Base-by-base conservation (phyloP, 2,888 invertebrate genomes). In the Ichneumoninae sp. region DNA sequence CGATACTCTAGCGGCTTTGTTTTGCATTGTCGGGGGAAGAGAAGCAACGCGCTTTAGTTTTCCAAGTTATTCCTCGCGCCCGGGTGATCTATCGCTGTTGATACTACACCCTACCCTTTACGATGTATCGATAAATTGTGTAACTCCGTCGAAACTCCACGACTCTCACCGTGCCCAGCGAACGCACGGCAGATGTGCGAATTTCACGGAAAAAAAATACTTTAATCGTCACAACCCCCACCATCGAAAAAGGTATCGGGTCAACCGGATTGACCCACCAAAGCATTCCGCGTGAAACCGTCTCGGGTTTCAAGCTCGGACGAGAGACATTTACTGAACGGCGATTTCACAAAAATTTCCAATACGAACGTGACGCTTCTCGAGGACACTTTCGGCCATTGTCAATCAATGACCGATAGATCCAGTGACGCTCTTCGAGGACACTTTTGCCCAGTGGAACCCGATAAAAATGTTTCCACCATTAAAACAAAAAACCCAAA, bases 21-120 rank as follows among this genome's bases (percentile, higher is more conserved):
- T 83, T 83, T 73, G 77, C 83, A 78, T 83, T 78, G 77, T 78
- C 57, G 68, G 77, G 52, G 60, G 77, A 63, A 63, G 47, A 63
- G 73, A 73, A 71, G 78, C 73, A 83, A 22, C 83, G 68, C 73
- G 68, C 50, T 68, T 52, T 16, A 47, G n/a, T 40, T 78, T 78
- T 68, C 54, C 73, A 78, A 83, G 83, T 83, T 83, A 83, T 83
- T 78, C 78, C 77, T 73, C 68, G 83, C 47, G 40, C 83, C 63
- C 60, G 73, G 65, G 78, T 83, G 83, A 83, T 83, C 73, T 83
- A 83, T 83, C 60, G 78, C 83, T 83, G 77, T 83, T 83, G 83
- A 83, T 83, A 83, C 73, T 69, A 47, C 73, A 52, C 44, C 60
- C 33, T 33, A 76, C 33, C 22, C 60, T 57, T 78, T 73, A 60